Base-by-base conservation (phyloP, 2,113 vertebrate species). In the Malurus cyaneus region DNA sequence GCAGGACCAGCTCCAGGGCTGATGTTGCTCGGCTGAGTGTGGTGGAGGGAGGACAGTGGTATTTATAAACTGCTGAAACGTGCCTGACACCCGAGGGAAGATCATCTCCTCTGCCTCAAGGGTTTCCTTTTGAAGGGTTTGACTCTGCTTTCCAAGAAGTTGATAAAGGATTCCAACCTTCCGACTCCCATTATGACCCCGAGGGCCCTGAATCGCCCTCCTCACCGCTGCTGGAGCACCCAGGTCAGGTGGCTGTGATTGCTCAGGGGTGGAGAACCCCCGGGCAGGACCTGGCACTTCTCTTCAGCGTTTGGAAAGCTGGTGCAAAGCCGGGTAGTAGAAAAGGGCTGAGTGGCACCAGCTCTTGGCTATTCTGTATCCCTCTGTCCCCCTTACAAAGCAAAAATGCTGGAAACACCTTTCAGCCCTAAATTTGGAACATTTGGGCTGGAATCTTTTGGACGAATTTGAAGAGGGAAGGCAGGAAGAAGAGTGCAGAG, bases 21-120 rank as follows among this genome's bases (percentile, higher is more conserved):
- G 92, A 44, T 31, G 59, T 23, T 0, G 0, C 1, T 12, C 0
- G 1, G 66, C 24, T 5, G 19, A 66, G 16, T 1, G 0, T 9
- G 31, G 29, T 2, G 1, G 16, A 50, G 9, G 14, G 18, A 78
- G 29, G 67, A 50, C 34, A 14, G 26, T 2, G 2, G 26, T 47
- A 24, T 70, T 77, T 77, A 87, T 66, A 90, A 86, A 69, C 47
- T 66, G 39, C 47, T 83, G 85, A 86, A 88, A 92, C 0, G 9
- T 29, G n/a, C 42, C 44, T 94, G 56, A 88, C 39, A 74, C 79
- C 83, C 41, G 60, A 96, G 36, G 69, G 39, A 93, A 90, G 76
- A 94, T 86, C 66, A 78, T 89, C 65, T 90, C 42, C 5, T 10
- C 62, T 82, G 26, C 29, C 19, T 93, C 77, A 76, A 91, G 86